These are phyloP conservation scores for Ptiloglossa arizonensis DNA, from an alignment of 1,140 invertebrate genomes.

Conservation along the genomic window DNA sequence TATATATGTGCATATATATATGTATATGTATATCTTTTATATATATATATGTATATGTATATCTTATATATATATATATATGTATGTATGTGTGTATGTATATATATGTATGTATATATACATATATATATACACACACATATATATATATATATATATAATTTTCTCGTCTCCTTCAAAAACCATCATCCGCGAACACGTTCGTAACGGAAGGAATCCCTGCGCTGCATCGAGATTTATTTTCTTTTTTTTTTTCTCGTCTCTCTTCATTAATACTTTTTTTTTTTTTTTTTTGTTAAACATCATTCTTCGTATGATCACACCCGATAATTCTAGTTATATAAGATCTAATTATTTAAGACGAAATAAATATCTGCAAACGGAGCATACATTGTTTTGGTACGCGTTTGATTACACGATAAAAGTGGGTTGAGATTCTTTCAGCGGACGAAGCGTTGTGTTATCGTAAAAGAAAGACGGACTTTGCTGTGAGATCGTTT, in stretches of 20 bases:
- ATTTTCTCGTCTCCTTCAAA: no score
- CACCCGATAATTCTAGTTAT: conserved; percentile 28
- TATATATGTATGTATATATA: no score
- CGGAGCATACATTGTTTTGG: conserved; percentile 7
- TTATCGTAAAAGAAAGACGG: neutral
- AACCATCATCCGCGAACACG: neutral
- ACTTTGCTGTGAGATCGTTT: conserved; percentile 15
- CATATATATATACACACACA: no score
- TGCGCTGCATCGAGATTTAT: conserved; percentile 1
- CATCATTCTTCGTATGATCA: conserved; percentile 5
- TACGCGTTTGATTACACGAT: neutral
- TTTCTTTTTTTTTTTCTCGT: neutral
- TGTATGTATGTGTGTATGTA: no score
- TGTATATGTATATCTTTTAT: no score
- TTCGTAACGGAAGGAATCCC: neutral
- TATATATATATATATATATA: no score
- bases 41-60: no score
- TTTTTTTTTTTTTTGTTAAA: conserved; percentile 13
- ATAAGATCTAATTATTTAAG: conserved; percentile 47
- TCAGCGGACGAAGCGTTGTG: no score
- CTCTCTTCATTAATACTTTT: neutral
- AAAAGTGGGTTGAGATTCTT: neutral
- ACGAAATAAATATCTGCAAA: conserved; percentile 43
- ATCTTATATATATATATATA: no score
- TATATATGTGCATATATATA: no score